These are phyloP conservation scores for Dipodomys merriami DNA, from an alignment of 2,113 vertebrate species.

Conservation along the genomic window DNA sequence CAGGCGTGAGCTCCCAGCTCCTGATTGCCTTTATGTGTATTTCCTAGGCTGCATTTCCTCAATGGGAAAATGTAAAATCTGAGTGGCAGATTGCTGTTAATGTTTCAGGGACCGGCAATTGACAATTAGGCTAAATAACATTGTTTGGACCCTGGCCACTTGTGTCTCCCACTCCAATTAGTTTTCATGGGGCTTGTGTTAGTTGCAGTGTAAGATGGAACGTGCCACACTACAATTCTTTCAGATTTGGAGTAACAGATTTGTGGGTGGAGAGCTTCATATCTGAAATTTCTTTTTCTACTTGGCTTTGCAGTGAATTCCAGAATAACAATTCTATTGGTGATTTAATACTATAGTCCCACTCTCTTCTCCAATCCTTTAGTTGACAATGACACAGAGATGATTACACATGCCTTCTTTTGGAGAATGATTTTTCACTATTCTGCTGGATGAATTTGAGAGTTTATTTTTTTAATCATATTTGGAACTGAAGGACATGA, in stretches of 20 bases:
- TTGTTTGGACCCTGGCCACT: not conserved
- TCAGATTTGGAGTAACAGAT: not conserved
- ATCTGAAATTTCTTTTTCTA: not conserved
- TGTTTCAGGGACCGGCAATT: not conserved
- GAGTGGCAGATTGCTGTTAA: not conserved
- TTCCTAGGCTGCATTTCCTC: not conserved
- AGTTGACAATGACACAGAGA: not conserved
- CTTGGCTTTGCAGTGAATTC: not conserved
- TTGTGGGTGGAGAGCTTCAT: conserved; percentile 25
- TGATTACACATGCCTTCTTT: not conserved
- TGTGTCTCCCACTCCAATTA: not conserved
- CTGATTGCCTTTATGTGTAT: not conserved
- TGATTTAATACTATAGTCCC: not conserved
- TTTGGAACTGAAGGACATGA: not conserved
- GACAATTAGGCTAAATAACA: not conserved
- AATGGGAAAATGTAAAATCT: not conserved
- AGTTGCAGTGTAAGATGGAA: not conserved
- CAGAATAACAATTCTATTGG: not conserved
- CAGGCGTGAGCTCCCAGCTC: too few relatives aligned
- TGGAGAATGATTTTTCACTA: not conserved
- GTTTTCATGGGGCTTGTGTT: not conserved
- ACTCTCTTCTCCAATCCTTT: not conserved
- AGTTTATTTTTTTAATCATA: not conserved
- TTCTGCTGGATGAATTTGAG: not conserved
- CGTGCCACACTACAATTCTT: not conserved